A percentile compares a stretch with the other conserved stretches of the same genome.
Conservation (phyloP, 1,140 invertebrate genomes). For the Wasmannia auropunctata region DNA sequence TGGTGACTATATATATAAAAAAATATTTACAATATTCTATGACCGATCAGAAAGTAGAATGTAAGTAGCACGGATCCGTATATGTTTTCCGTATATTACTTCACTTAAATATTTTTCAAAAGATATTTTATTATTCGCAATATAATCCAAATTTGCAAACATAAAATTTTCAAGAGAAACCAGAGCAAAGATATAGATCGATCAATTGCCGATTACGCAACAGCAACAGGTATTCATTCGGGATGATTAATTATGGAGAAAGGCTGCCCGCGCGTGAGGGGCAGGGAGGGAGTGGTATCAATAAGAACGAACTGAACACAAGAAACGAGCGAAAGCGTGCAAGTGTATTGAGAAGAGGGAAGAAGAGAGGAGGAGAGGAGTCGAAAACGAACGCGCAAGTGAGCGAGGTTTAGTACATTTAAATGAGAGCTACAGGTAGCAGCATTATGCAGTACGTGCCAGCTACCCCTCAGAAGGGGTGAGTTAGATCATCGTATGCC, state of each 20-base stretch:
- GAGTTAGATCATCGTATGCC: conserved; percentile 78
- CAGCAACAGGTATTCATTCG: conserved; percentile 66
- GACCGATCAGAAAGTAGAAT: background rate
- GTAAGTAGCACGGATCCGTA: background rate
- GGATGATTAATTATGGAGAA: conserved; percentile 66
- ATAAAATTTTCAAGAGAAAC: background rate
- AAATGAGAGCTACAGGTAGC: conserved; percentile 82
- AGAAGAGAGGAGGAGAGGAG: conserved; percentile 13
- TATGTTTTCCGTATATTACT: background rate
- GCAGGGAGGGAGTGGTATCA: conserved; percentile 38
- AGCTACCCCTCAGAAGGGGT: conserved; percentile 76
- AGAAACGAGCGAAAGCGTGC: conserved; percentile 55
- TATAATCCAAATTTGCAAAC: background rate
- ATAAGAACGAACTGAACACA: conserved; percentile 59
- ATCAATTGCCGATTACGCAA: conserved; percentile 23
- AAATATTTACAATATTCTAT: background rate
- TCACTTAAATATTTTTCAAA: background rate
- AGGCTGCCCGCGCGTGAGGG: background rate
- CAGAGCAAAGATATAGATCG: background rate
- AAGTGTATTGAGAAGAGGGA: conserved; percentile 34
- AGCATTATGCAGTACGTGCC: conserved; percentile 81
- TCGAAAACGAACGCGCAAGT: conserved; percentile 45
- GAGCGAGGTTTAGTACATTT: conserved; percentile 79
- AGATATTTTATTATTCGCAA: background rate
- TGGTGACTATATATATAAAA: background rate